Conservation (phyloP, 2,113 vertebrate genomes). For the Tachycineta bicolor region DNA sequence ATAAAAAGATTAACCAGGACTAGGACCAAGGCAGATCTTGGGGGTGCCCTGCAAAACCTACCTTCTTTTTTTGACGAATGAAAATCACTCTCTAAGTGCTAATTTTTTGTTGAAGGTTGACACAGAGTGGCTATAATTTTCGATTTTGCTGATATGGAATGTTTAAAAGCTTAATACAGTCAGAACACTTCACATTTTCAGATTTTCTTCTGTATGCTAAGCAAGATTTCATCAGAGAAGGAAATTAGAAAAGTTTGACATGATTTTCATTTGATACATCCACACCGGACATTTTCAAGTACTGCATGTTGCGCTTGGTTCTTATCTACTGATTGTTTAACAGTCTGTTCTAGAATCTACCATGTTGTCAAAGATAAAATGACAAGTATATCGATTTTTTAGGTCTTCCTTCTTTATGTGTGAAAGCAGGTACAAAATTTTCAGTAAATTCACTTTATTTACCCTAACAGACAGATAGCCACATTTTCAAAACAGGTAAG, state of each 20-base stretch:
- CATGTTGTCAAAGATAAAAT: neutral
- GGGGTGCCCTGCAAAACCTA: neutral
- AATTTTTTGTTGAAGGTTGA: neutral
- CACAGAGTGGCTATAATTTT: neutral
- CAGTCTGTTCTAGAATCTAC: neutral
- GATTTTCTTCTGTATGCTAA: neutral
- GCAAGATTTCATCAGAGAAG: neutral
- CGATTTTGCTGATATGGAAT: neutral
- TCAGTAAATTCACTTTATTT: neutral
- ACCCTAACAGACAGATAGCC: neutral
- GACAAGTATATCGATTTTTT: neutral
- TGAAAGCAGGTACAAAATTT: neutral
- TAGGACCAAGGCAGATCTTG: neutral
- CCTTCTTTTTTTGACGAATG: neutral
- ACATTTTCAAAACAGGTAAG: neutral
- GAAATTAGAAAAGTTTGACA: neutral
- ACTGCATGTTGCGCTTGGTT: neutral
- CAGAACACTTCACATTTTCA: neutral
- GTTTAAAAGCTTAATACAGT: neutral
- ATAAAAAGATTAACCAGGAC: neutral
- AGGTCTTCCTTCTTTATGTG: neutral
- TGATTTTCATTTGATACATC: neutral
- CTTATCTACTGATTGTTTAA: neutral
- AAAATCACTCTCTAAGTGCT: neutral
- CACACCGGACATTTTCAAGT: neutral